phyloP scores from a whole-genome alignment of 2,113 vertebrate species.

The Rhizomys pruinosus region DNA sequence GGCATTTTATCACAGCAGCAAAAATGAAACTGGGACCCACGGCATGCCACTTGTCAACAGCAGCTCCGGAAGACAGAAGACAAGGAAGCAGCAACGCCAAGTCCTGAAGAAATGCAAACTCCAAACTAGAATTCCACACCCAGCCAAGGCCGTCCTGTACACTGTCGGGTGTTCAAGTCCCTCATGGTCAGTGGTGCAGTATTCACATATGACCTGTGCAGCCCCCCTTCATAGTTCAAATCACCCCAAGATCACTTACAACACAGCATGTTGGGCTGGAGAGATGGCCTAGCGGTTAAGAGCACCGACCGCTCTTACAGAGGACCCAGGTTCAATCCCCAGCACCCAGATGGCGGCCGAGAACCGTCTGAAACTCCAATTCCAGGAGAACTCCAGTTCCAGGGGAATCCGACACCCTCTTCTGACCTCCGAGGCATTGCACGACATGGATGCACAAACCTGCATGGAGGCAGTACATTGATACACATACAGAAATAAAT shows the following conservation, averaged over 20 bases:
- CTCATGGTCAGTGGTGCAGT: background rate
- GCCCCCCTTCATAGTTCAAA: background rate
- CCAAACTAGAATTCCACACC: background rate
- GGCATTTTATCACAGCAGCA: background rate
- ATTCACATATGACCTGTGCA: background rate
- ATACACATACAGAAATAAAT: too few relatives aligned
- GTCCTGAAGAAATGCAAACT: background rate
- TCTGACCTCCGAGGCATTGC: too few relatives aligned
- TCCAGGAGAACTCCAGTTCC: too few relatives aligned
- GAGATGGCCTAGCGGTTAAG: too few relatives aligned
- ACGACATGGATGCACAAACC: too few relatives aligned
- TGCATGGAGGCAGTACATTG: too few relatives aligned
- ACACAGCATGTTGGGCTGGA: too few relatives aligned
- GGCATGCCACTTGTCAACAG: background rate
- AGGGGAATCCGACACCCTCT: too few relatives aligned
- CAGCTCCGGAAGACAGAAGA: background rate
- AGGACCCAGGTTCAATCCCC: too few relatives aligned
- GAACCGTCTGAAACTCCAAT: too few relatives aligned
- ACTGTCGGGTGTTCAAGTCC: background rate
- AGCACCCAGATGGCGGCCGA: too few relatives aligned
- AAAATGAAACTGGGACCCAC: background rate
- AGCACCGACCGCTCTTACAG: too few relatives aligned
- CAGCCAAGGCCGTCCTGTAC: background rate
- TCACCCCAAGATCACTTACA: background rate
- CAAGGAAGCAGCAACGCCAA: background rate